Percentiles rank a stretch among this genome's conserved stretches.
Conservation (phyloP, 2,113 vertebrate genomes). For the Burhinus oedicnemus region DNA sequence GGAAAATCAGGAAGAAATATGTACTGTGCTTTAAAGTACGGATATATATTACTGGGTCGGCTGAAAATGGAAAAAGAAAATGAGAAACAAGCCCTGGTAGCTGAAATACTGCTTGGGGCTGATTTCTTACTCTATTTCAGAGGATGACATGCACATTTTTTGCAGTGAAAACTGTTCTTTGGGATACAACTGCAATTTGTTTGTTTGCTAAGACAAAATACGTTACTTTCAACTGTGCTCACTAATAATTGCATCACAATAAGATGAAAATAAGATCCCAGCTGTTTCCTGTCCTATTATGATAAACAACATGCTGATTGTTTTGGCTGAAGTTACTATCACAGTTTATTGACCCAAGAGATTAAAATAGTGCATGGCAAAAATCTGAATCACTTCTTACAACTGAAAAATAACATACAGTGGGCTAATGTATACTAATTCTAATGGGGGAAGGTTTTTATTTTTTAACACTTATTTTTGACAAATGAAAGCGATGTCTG, state of each 20-base stretch:
- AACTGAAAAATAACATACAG: not conserved
- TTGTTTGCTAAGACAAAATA: not conserved
- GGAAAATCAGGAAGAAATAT: not conserved
- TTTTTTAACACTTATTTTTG: slow-evolving; percentile 29
- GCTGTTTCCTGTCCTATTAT: slow-evolving; percentile 32
- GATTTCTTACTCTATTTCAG: not conserved
- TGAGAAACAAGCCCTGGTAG: not conserved
- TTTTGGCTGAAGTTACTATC: slow-evolving; percentile 11
- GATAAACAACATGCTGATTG: not conserved
- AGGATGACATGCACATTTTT: not conserved
- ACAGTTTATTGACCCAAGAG: slow-evolving; percentile 15
- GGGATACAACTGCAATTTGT: not conserved
- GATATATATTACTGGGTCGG: not conserved
- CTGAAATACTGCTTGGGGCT: not conserved
- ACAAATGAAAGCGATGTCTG: not conserved
- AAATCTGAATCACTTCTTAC: not conserved
- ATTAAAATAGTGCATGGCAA: slow-evolving; percentile 5
- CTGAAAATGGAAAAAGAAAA: not conserved
- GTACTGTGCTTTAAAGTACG: not conserved
- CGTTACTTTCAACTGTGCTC: not conserved
- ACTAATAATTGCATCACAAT: slow-evolving; percentile 15
- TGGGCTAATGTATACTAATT: not conserved
- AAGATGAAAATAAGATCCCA: slow-evolving; percentile 55
- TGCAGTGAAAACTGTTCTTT: not conserved
- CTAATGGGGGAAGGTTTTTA: not conserved